Percentiles rank a stretch among this genome's conserved stretches.
phyloP scores from a whole-genome alignment of 2,888 invertebrate species.

The Eumerus sabulonum region DNA sequence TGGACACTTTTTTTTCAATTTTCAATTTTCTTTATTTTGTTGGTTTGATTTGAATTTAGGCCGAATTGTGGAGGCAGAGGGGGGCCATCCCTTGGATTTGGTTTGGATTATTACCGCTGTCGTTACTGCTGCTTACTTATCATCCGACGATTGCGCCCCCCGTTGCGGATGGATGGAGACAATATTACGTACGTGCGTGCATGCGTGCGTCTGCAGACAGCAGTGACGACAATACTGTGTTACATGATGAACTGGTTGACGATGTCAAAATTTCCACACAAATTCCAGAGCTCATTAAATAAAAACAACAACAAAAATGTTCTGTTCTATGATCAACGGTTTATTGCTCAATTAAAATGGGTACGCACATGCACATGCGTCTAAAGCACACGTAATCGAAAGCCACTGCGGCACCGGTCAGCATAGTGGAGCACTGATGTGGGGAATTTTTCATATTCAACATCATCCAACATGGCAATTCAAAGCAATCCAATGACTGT shows the following conservation, averaged over 20 bases:
- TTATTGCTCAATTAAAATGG: conserved; percentile 66
- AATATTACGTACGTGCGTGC: conserved; percentile 3
- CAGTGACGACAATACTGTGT: conserved; percentile 22
- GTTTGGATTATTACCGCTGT: no score
- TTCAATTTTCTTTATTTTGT: no score
- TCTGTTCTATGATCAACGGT: conserved; percentile 57
- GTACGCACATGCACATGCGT: conserved; percentile 11
- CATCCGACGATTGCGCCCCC: conserved; percentile 2
- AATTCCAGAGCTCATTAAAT: conserved; percentile 52
- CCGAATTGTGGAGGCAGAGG: conserved; percentile 49
- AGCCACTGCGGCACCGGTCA: no score
- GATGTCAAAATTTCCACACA: conserved; percentile 60
- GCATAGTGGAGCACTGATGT: conserved; percentile 2
- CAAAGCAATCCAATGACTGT: conserved; percentile 10
- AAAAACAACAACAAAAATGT: no score
- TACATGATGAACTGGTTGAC: conserved; percentile 52
- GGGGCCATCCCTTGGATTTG: conserved; percentile 14
- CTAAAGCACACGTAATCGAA: neutral
- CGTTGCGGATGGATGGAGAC: neutral
- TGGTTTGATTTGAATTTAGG: conserved; percentile 39
- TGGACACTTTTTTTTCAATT: conserved; percentile 57
- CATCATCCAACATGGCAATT: no score
- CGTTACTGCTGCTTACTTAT: no score
- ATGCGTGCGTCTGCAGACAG: conserved; percentile 22
- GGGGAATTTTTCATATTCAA: conserved; percentile 43